A percentile compares a stretch with the other conserved stretches of the same genome.
Evolutionary conservation across 2,797 vertebrate species (phyloP).

Genomic region (Gobionotothen gibberifrons): DNA sequence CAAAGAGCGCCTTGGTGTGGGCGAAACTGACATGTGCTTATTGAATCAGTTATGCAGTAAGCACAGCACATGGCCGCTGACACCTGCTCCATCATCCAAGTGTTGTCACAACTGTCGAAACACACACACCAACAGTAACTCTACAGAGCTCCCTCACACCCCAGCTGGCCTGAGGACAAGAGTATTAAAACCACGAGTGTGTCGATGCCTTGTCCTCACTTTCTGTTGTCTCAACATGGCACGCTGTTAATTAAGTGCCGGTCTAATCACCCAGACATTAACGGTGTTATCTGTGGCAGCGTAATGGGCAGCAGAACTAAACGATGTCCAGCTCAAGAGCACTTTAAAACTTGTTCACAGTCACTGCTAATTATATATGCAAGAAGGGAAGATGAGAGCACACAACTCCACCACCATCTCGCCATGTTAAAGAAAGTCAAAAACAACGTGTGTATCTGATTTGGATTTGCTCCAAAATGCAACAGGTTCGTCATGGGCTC

Average conservation of each 20-base stretch:
- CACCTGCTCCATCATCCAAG: slow-evolving; percentile 71
- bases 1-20: slow-evolving; percentile 50
- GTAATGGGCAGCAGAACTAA: slow-evolving; percentile 2
- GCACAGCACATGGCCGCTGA: slow-evolving; percentile 50
- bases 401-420: too few relatives aligned
- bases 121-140: not conserved
- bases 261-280: slow-evolving; percentile 15
- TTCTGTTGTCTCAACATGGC: slow-evolving; percentile 16
- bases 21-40: slow-evolving; percentile 26
- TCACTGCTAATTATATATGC: not conserved
- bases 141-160: slow-evolving; percentile 13
- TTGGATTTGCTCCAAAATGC: too few relatives aligned
- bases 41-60: slow-evolving; percentile 35
- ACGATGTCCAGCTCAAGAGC: not conserved
- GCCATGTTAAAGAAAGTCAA: too few relatives aligned
- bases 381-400: not conserved
- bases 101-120: slow-evolving; percentile 71
- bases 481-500: too few relatives aligned
- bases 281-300: not conserved
- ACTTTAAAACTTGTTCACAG: not conserved
- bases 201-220: slow-evolving; percentile 43
- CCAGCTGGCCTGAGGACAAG: slow-evolving; percentile 38
- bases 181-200: slow-evolving; percentile 27
- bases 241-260: slow-evolving; percentile 11
- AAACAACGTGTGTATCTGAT: too few relatives aligned